Evolutionary conservation across 2,888 invertebrate species (phyloP), one percentile per base, ranked within the genome.

Genomic region (Sphecodes monilicornis): DNA sequence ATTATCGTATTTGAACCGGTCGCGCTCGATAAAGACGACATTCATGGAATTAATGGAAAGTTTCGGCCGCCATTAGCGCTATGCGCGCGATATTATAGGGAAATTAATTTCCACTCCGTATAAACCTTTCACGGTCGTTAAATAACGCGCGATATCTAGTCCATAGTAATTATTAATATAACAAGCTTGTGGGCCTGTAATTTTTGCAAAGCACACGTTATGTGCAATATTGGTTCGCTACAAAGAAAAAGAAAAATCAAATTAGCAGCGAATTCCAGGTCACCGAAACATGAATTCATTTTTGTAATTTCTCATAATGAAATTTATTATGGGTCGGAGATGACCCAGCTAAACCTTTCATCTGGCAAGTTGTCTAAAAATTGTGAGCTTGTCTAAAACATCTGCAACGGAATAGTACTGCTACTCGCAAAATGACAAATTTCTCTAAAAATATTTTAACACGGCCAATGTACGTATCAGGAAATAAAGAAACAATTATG

Each of bases 11-110:
- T 43, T 46, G 18, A 26, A 39, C 32, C 10, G 50, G 4, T 66
- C 32, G 16, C 39, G 29, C 54, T 26, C 39, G 60, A 66, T 26
- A 39, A n/a, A 71, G 70, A 50, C 64, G 70, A 50, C 64, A 26
- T 71, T 76, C 39, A 77, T 70, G 69, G 70, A 76, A 16, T 41
- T 70, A n/a, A 39, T 36, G 8, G 3, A 29, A 43, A 70, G 29
- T 77, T 60, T 64, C 64, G n/a, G 6, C 39, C 54, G 73, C 39
- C 39, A 10, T 1, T 43, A 18, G n/a, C 74, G 54, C 68, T 70
- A 18, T 60, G 41, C 68, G 69, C 69, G 60, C 41, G 29, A 22
- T 46, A 43, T 76, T 39, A 39, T 5, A 36, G 13, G 8, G 8
- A 26, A 46, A 78, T 69, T 54, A 16, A 57, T 72, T 36, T 66